Conservation (phyloP, 1,140 invertebrate species). For the Cephus cinctus region DNA sequence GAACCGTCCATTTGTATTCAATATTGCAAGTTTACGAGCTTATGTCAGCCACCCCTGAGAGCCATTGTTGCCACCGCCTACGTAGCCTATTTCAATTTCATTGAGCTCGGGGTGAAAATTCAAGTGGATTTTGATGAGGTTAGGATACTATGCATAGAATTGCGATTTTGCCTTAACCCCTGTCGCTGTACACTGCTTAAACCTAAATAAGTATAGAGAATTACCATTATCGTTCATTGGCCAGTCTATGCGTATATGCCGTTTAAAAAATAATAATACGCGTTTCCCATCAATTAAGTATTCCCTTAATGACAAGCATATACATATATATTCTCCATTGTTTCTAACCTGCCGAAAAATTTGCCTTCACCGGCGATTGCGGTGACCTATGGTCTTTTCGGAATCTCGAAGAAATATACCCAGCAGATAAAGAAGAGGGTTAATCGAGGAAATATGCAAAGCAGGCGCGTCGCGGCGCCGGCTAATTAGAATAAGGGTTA, state of each 20-base stretch:
- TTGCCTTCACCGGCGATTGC: no score
- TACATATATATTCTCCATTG: no score
- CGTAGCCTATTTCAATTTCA: conserved; percentile 50
- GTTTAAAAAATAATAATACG: no score
- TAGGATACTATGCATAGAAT: conserved; percentile 49
- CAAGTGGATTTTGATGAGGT: conserved; percentile 51
- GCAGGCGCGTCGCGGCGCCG: conserved; percentile 37
- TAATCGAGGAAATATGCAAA: conserved; percentile 51
- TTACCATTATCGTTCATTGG: no score
- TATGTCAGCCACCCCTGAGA: conserved; percentile 41
- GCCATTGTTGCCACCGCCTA: conserved; percentile 33
- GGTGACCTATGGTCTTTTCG: no score
- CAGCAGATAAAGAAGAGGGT: conserved; percentile 19
- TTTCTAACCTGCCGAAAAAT: no score
- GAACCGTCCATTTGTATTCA: conserved; percentile 55
- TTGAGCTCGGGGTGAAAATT: conserved; percentile 37
- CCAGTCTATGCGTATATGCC: no score
- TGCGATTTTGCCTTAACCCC: conserved; percentile 15
- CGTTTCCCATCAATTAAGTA: no score
- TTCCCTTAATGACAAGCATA: no score
- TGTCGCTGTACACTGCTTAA: no score
- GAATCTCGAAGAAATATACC: no score
- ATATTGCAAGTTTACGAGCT: conserved; percentile 57
- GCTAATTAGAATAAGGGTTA: conserved; percentile 55
- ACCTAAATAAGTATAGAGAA: no score